Conservation (phyloP, 2,888 invertebrate species). For the Arge pagana region DNA sequence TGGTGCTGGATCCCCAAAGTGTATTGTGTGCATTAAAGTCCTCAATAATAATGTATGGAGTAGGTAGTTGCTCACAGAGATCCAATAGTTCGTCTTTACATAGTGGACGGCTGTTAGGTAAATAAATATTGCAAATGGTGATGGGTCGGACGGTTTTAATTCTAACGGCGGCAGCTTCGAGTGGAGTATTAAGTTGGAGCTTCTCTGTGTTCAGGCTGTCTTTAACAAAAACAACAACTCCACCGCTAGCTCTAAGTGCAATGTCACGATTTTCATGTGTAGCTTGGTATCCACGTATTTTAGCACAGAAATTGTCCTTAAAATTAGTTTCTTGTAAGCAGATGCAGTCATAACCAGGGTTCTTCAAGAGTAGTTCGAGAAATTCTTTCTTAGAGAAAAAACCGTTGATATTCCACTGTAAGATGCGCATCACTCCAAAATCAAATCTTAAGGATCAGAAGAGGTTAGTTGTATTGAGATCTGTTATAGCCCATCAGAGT, state of each 20-base stretch:
- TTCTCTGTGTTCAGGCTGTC: no score
- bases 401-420: constrained; percentile 37
- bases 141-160: constrained; percentile 5
- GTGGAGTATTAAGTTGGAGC: no score
- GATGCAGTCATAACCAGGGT: constrained; percentile 19
- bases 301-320: constrained; percentile 17
- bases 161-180: constrained; percentile 25
- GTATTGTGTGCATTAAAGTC: no score
- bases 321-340: constrained; percentile 34
- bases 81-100: no score
- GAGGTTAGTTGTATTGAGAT: constrained; percentile 3
- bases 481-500: neutral
- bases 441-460: no score
- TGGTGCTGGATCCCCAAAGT: no score
- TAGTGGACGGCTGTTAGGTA: no score
- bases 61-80: no score
- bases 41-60: no score
- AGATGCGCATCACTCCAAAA: constrained; percentile 19
- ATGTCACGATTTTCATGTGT: constrained; percentile 23
- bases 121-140: constrained; percentile 26
- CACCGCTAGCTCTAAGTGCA: no score
- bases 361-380: constrained; percentile 26
- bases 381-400: constrained; percentile 23
- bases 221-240: no score
- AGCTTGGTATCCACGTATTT: constrained; percentile 20